Percentiles rank a stretch among this genome's conserved stretches.
These are phyloP conservation scores for Thryonomys swinderianus DNA, from an alignment of 2,113 vertebrate genomes.

Conservation along the genomic window DNA sequence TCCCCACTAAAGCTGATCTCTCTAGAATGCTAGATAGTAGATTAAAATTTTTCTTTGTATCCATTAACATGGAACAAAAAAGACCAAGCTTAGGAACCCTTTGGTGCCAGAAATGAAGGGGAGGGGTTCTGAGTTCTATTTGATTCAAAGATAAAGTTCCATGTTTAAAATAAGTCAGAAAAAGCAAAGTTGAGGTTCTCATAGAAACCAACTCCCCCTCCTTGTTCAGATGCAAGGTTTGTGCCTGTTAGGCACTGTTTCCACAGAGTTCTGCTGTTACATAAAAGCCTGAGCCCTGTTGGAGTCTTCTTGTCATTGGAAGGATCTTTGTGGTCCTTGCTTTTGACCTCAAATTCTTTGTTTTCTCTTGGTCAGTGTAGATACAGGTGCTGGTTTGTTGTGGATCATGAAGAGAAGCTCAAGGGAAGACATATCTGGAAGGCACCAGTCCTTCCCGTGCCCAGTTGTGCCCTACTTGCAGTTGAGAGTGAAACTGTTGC, in stretches of 20 bases:
- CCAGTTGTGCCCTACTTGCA: not conserved
- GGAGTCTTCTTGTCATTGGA: not conserved
- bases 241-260: not conserved
- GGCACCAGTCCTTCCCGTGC: not conserved
- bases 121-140: conserved; percentile 32
- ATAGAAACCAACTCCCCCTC: conserved; percentile 75
- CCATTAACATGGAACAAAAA: conserved; percentile 51
- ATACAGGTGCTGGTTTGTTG: not conserved
- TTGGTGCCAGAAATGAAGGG: conserved; percentile 48
- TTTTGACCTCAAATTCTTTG: conserved; percentile 26
- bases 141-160: conserved; percentile 69
- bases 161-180: conserved; percentile 76
- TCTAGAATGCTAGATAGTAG: not conserved
- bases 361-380: not conserved
- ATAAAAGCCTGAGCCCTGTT: conserved; percentile 41
- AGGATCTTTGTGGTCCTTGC: not conserved
- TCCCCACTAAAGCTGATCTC: not conserved
- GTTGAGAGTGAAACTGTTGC: not conserved
- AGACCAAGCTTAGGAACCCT: conserved; percentile 12
- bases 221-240: conserved; percentile 8
- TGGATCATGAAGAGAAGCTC: not conserved
- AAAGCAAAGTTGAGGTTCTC: conserved; percentile 74
- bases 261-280: conserved; percentile 55
- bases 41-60: conserved; percentile 49
- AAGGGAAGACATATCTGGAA: not conserved